Conservation (phyloP, 2,888 invertebrate species). For the Xylophagus ater region DNA sequence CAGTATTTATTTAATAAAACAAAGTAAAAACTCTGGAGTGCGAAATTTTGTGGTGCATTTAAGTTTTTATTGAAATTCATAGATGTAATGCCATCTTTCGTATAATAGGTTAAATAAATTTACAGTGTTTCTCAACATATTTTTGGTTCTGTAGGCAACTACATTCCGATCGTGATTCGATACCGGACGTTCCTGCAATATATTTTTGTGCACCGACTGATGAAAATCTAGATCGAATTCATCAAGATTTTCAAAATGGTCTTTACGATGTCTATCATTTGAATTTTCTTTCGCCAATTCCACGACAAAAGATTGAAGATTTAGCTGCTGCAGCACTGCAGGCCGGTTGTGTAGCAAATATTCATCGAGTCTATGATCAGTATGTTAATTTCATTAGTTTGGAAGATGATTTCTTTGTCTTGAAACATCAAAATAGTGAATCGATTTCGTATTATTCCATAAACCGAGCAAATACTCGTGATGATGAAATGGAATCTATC, state of each 20-base stretch:
- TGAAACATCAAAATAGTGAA: constrained; percentile 88
- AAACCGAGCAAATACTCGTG: constrained; percentile 86
- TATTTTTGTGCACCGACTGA: constrained; percentile 96
- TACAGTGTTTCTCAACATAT: too few species aligned
- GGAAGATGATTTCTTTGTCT: constrained; percentile 93
- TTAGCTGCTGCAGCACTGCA: constrained; percentile 86
- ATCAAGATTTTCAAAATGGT: constrained; percentile 78
- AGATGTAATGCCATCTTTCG: too few species aligned
- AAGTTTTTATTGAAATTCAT: too few species aligned
- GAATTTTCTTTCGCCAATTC: constrained; percentile 93
- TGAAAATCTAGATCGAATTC: constrained; percentile 89
- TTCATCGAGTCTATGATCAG: constrained; percentile 95
- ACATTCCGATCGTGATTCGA: constrained; percentile 80
- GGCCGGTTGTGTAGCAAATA: constrained; percentile 79
- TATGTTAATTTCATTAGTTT: constrained; percentile 96
- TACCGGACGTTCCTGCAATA: constrained; percentile 97
- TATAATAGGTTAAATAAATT: too few species aligned
- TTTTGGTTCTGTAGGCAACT: constrained; percentile 60
- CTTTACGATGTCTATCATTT: constrained; percentile 91
- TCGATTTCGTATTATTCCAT: constrained; percentile 89
- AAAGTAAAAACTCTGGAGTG: too few species aligned
- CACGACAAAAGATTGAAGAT: constrained; percentile 87
- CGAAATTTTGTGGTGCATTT: too few species aligned
- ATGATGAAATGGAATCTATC: constrained; percentile 87
- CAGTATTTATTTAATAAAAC: too few species aligned